These are phyloP conservation scores for Pantala flavescens DNA, from an alignment of 1,140 invertebrate species.

Conservation along the genomic window DNA sequence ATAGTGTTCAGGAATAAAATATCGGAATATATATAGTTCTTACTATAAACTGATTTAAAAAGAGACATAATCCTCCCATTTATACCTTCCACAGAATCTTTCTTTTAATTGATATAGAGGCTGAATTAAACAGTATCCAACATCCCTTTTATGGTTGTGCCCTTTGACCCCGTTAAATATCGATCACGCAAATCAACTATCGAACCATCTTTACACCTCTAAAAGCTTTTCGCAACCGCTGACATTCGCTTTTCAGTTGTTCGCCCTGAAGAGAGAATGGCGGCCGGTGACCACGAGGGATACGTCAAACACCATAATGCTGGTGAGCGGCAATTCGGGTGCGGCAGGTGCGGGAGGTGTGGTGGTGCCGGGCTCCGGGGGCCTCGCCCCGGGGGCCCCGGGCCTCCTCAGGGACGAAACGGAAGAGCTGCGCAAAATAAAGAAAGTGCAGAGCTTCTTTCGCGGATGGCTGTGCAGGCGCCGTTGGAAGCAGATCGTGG, in stretches of 20 bases:
- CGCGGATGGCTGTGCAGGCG: slow-evolving; percentile 87
- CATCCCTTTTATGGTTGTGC: too few relatives aligned
- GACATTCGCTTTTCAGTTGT: slow-evolving; percentile 46
- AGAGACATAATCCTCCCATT: neutral
- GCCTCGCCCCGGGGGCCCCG: slow-evolving; percentile 19
- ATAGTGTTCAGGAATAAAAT: too few relatives aligned
- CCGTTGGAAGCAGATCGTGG: slow-evolving; percentile 91
- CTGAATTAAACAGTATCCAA: too few relatives aligned
- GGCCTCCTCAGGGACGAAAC: slow-evolving; percentile 41
- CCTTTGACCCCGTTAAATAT: too few relatives aligned
- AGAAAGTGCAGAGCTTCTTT: slow-evolving; percentile 93
- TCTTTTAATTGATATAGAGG: too few relatives aligned
- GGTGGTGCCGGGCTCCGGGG: slow-evolving; percentile 21
- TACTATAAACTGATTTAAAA: too few relatives aligned
- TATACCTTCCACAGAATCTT: neutral
- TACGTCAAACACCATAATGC: slow-evolving; percentile 28
- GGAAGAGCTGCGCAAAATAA: slow-evolving; percentile 74
- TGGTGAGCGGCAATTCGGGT: slow-evolving; percentile 21
- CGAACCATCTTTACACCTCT: too few relatives aligned
- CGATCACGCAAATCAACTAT: too few relatives aligned
- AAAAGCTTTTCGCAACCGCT: too few relatives aligned
- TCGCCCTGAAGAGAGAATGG: slow-evolving; percentile 69
- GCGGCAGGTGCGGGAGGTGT: slow-evolving; percentile 21
- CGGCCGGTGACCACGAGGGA: slow-evolving; percentile 37
- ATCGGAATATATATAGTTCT: too few relatives aligned